phyloP scores from a whole-genome alignment of 2,113 vertebrate genomes.

The Dissostichus mawsoni region DNA sequence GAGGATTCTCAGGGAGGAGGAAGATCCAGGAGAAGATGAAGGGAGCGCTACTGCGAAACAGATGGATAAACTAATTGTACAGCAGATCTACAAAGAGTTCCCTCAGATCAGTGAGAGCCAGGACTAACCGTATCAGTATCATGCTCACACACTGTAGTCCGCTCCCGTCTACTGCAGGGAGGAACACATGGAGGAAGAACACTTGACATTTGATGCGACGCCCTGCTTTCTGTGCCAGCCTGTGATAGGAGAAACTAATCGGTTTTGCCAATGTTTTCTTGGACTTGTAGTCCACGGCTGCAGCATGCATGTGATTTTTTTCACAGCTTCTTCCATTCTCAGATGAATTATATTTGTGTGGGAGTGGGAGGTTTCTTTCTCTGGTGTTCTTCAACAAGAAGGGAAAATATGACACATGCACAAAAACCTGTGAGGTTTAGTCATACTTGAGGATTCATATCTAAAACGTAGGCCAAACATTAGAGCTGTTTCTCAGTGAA shows the following conservation, averaged over 20 bases:
- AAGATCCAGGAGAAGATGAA: conserved; percentile 80
- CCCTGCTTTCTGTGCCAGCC: conserved; percentile 35
- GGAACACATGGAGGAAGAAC: conserved; percentile 28
- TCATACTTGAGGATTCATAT: conserved; percentile 4
- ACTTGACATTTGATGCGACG: conserved; percentile 1
- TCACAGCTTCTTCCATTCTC: not conserved
- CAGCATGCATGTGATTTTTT: conserved; percentile 22
- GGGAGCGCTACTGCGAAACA: conserved; percentile 89
- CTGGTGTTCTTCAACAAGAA: conserved; percentile 13
- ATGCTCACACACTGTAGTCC: conserved; percentile 52
- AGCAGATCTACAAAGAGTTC: conserved; percentile 95
- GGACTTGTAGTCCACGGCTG: conserved; percentile 21
- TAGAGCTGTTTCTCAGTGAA: not conserved
- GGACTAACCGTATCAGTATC: conserved; percentile 57
- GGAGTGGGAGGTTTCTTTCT: not conserved
- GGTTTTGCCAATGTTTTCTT: conserved; percentile 35
- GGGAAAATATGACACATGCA: conserved; percentile 10
- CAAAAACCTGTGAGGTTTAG: conserved; percentile 18
- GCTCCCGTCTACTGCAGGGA: conserved; percentile 53
- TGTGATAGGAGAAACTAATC: conserved; percentile 4
- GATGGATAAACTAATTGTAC: conserved; percentile 97
- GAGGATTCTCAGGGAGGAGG: conserved; percentile 92
- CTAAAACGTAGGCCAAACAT: conserved; percentile 20
- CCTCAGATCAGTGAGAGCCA: conserved; percentile 84
- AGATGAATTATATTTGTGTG: conserved; percentile 1